Evolutionary conservation across 1,140 invertebrate species (phyloP).

Genomic region (Steinernema feltiae): DNA sequence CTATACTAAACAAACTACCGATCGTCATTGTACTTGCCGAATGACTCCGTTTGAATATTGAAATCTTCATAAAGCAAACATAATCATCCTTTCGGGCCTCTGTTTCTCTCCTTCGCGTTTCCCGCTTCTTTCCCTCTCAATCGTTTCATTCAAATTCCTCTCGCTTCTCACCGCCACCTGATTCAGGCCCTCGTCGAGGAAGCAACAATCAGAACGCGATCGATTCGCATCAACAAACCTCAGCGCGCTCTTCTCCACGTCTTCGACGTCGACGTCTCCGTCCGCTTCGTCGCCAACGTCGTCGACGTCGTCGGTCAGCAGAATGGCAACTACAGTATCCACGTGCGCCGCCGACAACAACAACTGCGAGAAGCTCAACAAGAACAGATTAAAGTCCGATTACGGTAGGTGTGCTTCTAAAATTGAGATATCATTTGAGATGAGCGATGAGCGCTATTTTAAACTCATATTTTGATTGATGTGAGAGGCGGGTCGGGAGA

Average conservation of each 20-base stretch:
- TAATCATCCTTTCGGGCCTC: too few relatives aligned
- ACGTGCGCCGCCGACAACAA: not conserved
- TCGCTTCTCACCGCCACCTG: not conserved
- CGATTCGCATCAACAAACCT: not conserved
- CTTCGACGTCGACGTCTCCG: not conserved
- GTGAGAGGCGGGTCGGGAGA: not conserved
- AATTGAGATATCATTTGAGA: too few relatives aligned
- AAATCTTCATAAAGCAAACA: too few relatives aligned
- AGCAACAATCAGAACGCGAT: not conserved
- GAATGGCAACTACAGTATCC: not conserved
- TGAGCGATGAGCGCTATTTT: not conserved
- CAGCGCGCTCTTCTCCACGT: not conserved
- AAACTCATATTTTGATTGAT: not conserved
- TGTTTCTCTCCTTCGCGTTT: not conserved
- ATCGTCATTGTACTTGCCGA: too few relatives aligned
- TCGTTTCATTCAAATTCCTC: not conserved
- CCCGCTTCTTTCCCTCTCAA: not conserved
- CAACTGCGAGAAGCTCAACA: not conserved
- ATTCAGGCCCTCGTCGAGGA: not conserved
- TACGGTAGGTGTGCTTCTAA: not conserved
- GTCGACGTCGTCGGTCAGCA: not conserved
- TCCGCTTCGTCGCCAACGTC: not conserved
- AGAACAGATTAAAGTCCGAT: not conserved
- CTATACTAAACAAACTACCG: too few relatives aligned
- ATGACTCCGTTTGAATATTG: too few relatives aligned